Evolutionary conservation across 2,888 invertebrate species (phyloP).

Genomic region (Sisyra terminalis): DNA sequence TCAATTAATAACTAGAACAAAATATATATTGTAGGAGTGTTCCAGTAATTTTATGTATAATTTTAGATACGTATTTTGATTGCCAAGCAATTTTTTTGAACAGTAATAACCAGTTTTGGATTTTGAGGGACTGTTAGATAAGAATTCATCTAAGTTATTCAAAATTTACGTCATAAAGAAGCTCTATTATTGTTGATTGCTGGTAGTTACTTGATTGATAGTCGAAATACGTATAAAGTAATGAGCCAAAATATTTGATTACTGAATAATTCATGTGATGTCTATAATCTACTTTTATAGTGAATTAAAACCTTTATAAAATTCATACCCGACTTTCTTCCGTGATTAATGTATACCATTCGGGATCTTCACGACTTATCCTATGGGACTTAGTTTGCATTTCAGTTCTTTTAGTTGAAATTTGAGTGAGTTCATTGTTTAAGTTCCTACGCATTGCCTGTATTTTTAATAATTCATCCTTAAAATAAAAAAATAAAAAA

Average conservation of each 20-base stretch:
- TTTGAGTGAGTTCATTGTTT: constrained; percentile 37
- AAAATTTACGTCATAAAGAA: too few species aligned
- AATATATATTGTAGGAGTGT: constrained; percentile 10
- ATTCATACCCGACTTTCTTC: constrained; percentile 49
- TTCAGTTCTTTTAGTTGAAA: constrained; percentile 48
- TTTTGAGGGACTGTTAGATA: too few species aligned
- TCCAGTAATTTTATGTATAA: too few species aligned
- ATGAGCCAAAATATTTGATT: too few species aligned
- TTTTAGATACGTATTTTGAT: not conserved
- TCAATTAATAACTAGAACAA: constrained; percentile 33
- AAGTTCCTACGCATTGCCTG: constrained; percentile 48
- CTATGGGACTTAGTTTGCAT: constrained; percentile 61
- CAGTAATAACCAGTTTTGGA: too few species aligned
- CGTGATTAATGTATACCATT: constrained; percentile 55
- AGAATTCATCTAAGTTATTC: too few species aligned
- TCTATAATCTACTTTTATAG: too few species aligned
- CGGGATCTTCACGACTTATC: constrained; percentile 58
- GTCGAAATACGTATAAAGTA: too few species aligned
- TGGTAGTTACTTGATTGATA: too few species aligned
- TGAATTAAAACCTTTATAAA: too few species aligned
- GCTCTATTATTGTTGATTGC: too few species aligned
- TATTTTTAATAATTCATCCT: constrained; percentile 45
- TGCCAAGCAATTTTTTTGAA: not conserved
- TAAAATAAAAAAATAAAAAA: constrained; percentile 16
- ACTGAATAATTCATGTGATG: too few species aligned